Percentiles rank a stretch among this genome's conserved stretches.
These are phyloP conservation scores for Corythornis leucogaster DNA, from an alignment of 2,797 vertebrate species.

Conservation along the genomic window DNA sequence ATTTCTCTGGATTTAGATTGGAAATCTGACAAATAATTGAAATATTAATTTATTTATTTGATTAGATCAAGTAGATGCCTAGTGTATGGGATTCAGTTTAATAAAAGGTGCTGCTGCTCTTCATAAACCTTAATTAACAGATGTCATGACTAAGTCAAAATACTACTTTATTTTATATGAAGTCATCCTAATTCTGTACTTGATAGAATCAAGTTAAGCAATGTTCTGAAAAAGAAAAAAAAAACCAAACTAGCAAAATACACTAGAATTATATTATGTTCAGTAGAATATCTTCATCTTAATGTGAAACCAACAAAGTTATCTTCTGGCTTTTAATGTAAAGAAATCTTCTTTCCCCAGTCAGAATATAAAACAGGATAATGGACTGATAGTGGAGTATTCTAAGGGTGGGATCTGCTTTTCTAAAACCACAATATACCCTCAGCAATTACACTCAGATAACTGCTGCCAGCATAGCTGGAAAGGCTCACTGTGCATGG, in stretches of 20 bases:
- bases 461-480: slow-evolving; percentile 14
- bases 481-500: not conserved
- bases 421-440: slow-evolving; percentile 11
- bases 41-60: not conserved
- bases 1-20: not conserved
- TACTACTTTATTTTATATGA: not conserved
- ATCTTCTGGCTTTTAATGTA: not conserved
- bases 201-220: not conserved
- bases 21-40: not conserved
- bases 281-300: not conserved
- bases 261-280: not conserved
- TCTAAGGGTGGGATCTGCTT: slow-evolving; percentile 45
- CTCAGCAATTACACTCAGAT: slow-evolving; percentile 39
- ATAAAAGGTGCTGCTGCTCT: not conserved
- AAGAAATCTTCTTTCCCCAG: not conserved
- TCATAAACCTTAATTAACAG: not conserved
- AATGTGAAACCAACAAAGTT: not conserved
- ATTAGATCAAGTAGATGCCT: not conserved
- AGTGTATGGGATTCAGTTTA: not conserved
- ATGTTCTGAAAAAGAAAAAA: not conserved
- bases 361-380: not conserved
- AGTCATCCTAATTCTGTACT: not conserved
- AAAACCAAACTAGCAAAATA: not conserved
- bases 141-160: not conserved
- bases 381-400: not conserved